Evolutionary conservation across 2,797 vertebrate species (phyloP).

Genomic region (Hippoglossus hippoglossus): DNA sequence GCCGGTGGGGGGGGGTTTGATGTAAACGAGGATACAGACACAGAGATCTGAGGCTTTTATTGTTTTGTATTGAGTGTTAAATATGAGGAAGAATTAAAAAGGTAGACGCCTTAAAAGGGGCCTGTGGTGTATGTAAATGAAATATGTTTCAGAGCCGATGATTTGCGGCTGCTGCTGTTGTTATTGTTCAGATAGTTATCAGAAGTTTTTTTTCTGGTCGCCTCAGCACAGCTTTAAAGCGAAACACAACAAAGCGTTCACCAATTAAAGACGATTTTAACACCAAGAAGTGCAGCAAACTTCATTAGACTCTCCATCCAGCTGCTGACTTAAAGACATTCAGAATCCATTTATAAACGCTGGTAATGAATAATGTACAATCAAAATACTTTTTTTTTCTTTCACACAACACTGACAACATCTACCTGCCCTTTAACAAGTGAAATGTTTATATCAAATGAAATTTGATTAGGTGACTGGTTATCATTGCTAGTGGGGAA

Average conservation of each 20-base stretch:
- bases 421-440: conserved; percentile 61
- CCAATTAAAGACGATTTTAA: conserved; percentile 85
- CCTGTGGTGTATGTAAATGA: conserved; percentile 76
- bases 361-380: conserved; percentile 72
- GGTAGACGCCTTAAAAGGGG: conserved; percentile 75
- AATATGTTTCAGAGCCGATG: conserved; percentile 72
- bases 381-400: conserved; percentile 57
- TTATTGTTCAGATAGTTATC: conserved; percentile 73
- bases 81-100: conserved; percentile 82
- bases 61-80: conserved; percentile 76
- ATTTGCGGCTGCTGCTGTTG: conserved; percentile 77
- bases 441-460: conserved; percentile 79
- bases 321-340: conserved; percentile 70
- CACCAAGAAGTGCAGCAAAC: conserved; percentile 79
- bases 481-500: conserved; percentile 75
- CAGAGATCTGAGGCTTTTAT: conserved; percentile 75
- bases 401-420: conserved; percentile 44
- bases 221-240: conserved; percentile 73
- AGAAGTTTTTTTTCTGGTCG: conserved; percentile 71
- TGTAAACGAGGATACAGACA: conserved; percentile 72
- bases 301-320: conserved; percentile 80
- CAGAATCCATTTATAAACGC: conserved; percentile 70
- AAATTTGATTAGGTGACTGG: conserved; percentile 75
- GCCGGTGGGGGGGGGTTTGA: conserved; percentile 12
- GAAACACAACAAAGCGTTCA: conserved; percentile 71